Conservation (phyloP, 2,113 vertebrate genomes). For the Prinia subflava region DNA sequence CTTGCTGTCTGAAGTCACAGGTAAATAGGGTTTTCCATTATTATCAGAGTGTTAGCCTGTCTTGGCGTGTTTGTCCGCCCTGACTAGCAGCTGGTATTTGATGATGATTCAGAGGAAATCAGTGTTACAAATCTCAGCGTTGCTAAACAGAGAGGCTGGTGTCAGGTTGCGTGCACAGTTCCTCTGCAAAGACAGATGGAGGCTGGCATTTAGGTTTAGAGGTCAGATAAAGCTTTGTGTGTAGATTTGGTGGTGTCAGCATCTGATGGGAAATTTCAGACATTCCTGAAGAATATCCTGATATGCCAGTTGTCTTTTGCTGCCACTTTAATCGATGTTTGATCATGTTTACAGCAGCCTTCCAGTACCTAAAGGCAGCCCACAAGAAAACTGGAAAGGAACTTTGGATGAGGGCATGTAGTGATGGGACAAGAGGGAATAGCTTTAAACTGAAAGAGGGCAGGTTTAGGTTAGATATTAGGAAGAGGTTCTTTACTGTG, state of each 20-base stretch:
- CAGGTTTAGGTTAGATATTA: neutral
- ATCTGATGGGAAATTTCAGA: neutral
- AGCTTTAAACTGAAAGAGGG: neutral
- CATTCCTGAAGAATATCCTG: neutral
- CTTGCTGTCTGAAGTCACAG: neutral
- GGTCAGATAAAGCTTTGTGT: neutral
- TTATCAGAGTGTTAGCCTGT: neutral
- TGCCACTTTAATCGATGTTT: neutral
- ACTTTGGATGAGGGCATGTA: fast-evolving
- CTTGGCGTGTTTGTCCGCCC: neutral
- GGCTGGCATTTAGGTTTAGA: neutral
- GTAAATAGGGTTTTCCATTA: neutral
- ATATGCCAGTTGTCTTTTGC: neutral
- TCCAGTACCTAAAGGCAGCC: neutral
- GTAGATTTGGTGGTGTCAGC: neutral
- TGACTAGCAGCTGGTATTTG: neutral
- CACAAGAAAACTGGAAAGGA: neutral
- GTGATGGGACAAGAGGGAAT: neutral
- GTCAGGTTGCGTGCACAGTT: neutral
- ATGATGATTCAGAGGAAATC: neutral
- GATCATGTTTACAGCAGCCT: neutral
- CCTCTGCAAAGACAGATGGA: neutral
- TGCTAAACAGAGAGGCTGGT: neutral
- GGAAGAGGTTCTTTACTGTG: neutral
- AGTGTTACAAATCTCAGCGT: neutral